phyloP scores from a whole-genome alignment of 2,888 invertebrate species.

The Lithophane ornitopus region DNA sequence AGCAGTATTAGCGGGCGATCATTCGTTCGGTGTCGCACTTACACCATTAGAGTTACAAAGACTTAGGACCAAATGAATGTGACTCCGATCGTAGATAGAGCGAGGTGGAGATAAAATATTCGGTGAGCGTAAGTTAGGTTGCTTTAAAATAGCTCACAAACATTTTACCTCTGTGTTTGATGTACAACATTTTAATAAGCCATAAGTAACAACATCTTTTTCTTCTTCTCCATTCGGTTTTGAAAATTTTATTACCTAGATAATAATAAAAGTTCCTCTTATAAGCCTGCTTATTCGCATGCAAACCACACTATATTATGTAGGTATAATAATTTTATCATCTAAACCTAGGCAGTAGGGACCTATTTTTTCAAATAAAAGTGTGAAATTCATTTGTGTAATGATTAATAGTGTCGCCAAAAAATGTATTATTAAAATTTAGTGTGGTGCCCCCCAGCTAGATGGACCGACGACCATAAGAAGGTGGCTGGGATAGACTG shows the following conservation, averaged over 20 bases:
- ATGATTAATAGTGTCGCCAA: neutral
- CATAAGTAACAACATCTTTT: too few relatives aligned
- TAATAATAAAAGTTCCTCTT: neutral
- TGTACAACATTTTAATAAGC: neutral
- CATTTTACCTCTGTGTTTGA: neutral
- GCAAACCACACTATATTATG: neutral
- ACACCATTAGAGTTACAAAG: conserved; percentile 67
- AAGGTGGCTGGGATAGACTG: too few relatives aligned
- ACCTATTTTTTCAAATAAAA: neutral
- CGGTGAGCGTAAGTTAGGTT: neutral
- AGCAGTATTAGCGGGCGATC: conserved; percentile 77
- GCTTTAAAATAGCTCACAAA: neutral
- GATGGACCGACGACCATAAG: too few relatives aligned
- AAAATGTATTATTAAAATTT: too few relatives aligned
- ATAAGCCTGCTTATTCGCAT: neutral
- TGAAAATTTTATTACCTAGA: neutral
- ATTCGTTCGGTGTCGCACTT: conserved; percentile 75
- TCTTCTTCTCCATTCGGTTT: neutral
- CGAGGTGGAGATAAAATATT: conserved; percentile 13
- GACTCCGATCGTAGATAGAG: conserved; percentile 38
- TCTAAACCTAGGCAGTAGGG: neutral
- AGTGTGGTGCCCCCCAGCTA: too few relatives aligned
- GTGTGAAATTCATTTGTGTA: neutral
- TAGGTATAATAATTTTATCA: neutral
- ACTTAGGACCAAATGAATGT: conserved; percentile 52